Conservation (phyloP, 2,113 vertebrate genomes). For the Danionella cerebrum region DNA sequence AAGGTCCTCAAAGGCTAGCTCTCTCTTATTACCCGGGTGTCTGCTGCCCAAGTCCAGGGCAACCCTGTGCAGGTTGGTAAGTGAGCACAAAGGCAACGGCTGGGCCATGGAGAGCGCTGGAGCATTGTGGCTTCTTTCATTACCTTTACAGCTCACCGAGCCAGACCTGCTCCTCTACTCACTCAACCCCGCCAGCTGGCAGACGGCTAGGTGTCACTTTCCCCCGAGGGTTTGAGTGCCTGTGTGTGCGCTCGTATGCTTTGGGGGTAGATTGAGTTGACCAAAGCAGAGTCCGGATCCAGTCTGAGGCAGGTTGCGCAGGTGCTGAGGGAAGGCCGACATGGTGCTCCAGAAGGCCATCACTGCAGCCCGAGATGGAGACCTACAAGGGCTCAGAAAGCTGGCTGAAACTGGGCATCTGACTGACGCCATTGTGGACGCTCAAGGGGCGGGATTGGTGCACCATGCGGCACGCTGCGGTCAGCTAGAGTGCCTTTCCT, state of each 20-base stretch:
- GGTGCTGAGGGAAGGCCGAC: neutral
- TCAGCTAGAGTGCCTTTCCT: slow-evolving; percentile 68
- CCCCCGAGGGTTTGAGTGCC: slow-evolving; percentile 38
- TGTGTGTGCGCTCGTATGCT: slow-evolving; percentile 24
- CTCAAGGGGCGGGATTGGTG: slow-evolving; percentile 68
- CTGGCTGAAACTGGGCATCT: slow-evolving; percentile 58
- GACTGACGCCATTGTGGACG: slow-evolving; percentile 49
- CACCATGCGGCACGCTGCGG: slow-evolving; percentile 74
- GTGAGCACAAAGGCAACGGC: slow-evolving; percentile 47
- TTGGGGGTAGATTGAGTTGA: slow-evolving; percentile 26
- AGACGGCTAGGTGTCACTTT: slow-evolving; percentile 57
- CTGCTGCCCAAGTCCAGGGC: slow-evolving; percentile 43
- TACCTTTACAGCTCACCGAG: slow-evolving; percentile 59
- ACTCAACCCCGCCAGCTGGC: slow-evolving; percentile 54
- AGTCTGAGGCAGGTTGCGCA: slow-evolving; percentile 17
- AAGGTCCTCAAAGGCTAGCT: slow-evolving; percentile 36
- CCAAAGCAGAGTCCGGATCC: neutral
- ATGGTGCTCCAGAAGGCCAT: slow-evolving; percentile 71
- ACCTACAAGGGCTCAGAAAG: slow-evolving; percentile 56
- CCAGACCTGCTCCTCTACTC: slow-evolving; percentile 39
- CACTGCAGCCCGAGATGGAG: slow-evolving; percentile 60
- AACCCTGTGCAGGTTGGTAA: slow-evolving; percentile 42
- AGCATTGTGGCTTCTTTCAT: slow-evolving; percentile 55
- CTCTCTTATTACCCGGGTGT: slow-evolving; percentile 63
- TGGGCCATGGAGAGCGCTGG: slow-evolving; percentile 26